A percentile compares a stretch with the other conserved stretches of the same genome.
Conservation (phyloP, 2,113 vertebrate genomes). For the Sphaerodactylus townsendi region DNA sequence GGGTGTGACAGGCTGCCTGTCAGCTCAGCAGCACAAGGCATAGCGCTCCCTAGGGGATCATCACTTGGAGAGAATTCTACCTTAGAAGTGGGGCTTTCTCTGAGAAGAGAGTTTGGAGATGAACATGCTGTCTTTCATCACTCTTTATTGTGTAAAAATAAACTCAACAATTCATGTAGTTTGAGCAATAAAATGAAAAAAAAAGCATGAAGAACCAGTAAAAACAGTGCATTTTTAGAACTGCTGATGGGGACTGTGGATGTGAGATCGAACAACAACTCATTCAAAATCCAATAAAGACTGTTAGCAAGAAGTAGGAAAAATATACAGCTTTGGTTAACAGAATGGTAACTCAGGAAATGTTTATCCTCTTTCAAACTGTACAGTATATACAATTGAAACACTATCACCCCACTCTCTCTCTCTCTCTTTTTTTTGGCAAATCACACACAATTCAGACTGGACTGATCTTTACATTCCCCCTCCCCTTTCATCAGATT, state of each 20-base stretch:
- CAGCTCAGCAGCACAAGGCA: neutral
- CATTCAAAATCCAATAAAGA: slow-evolving; percentile 66
- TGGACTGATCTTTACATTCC: slow-evolving; percentile 47
- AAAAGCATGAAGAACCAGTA: slow-evolving; percentile 74
- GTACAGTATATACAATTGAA: slow-evolving; percentile 74
- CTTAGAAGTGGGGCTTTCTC: rapidly evolving
- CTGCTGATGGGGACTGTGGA: slow-evolving; percentile 61
- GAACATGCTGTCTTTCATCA: slow-evolving; percentile 69
- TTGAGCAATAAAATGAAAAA: slow-evolving; percentile 73
- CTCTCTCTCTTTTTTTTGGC: slow-evolving; percentile 67
- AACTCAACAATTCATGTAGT: slow-evolving; percentile 82
- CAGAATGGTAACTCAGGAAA: slow-evolving; percentile 70
- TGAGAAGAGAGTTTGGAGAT: neutral
- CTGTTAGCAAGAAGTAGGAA: slow-evolving; percentile 66
- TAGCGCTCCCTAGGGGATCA: neutral
- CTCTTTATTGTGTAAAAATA: slow-evolving; percentile 89
- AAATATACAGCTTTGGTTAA: slow-evolving; percentile 81
- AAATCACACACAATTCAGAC: slow-evolving; percentile 67
- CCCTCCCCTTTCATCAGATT: slow-evolving; percentile 46
- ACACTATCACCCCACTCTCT: slow-evolving; percentile 64
- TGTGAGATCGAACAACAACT: slow-evolving; percentile 47
- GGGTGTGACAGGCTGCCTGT: neutral
- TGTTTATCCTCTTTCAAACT: slow-evolving; percentile 63
- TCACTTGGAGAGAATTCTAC: neutral
- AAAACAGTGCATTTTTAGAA: slow-evolving; percentile 74